phyloP scores from a whole-genome alignment of 2,797 vertebrate genomes.

The Xerus rutilus region DNA sequence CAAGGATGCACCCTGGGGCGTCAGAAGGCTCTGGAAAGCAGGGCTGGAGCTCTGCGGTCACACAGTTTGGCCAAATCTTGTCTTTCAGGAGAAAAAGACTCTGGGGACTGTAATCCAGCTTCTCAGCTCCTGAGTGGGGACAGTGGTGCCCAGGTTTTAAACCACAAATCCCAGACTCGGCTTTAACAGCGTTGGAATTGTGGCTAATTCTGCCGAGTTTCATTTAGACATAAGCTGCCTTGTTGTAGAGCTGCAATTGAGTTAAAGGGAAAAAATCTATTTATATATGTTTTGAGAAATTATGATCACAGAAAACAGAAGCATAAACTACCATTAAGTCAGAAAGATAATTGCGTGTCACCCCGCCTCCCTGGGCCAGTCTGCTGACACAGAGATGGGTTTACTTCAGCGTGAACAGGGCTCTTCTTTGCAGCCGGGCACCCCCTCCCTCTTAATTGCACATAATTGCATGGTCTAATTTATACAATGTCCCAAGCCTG shows the following conservation, averaged over 20 bases:
- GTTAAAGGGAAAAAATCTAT: neutral
- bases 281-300: conserved; percentile 66
- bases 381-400: neutral
- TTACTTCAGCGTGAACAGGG: neutral
- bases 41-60: neutral
- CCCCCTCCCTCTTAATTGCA: conserved; percentile 46
- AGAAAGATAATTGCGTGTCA: conserved; percentile 11
- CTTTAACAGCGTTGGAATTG: neutral
- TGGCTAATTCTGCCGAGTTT: neutral
- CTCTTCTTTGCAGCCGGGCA: neutral
- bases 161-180: neutral
- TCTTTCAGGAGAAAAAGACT: neutral
- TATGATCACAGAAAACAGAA: conserved; percentile 69
- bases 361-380: neutral
- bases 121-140: neutral
- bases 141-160: fast-evolving
- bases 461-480: conserved; percentile 38
- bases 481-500: neutral
- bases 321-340: conserved; percentile 47
- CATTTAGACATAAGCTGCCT: neutral
- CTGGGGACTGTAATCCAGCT: neutral
- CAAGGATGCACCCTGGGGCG: fast-evolving
- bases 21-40: neutral
- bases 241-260: conserved; percentile 9
- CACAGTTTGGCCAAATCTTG: neutral